A percentile compares a stretch with the other conserved stretches of the same genome.
Evolutionary conservation across 2,113 vertebrate species (phyloP).

Genomic region (Arvicanthis niloticus): DNA sequence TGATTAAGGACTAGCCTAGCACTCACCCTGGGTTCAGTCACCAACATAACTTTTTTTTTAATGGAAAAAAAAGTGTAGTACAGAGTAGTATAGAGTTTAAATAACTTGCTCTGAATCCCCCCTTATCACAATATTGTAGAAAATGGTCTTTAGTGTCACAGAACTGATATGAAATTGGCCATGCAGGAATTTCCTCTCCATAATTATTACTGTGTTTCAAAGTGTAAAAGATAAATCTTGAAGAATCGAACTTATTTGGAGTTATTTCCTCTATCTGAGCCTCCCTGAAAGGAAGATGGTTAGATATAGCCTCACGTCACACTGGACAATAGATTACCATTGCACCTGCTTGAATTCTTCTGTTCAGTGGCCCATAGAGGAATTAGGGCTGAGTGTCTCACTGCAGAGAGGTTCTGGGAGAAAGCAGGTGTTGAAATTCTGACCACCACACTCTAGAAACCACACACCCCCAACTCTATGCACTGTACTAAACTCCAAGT

Average conservation of each 20-base stretch:
- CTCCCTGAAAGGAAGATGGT: background rate
- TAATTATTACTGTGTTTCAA: background rate
- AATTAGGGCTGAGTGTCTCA: background rate
- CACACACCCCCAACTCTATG: background rate
- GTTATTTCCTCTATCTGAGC: background rate
- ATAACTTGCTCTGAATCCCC: constrained; percentile 22
- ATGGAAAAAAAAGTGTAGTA: background rate
- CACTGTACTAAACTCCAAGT: background rate
- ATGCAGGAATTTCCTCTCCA: background rate
- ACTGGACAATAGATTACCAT: accelerated
- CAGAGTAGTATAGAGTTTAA: constrained; percentile 7
- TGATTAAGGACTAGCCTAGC: background rate
- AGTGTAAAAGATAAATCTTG: constrained; percentile 17
- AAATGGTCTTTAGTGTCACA: background rate
- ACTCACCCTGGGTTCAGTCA: background rate
- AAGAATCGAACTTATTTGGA: background rate
- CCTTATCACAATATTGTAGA: background rate
- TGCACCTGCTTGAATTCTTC: background rate
- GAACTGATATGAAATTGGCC: constrained; percentile 38
- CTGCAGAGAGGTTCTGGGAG: background rate
- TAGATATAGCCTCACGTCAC: background rate
- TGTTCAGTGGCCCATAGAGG: background rate
- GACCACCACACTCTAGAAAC: background rate
- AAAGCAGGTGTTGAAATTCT: background rate
- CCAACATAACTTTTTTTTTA: background rate